A percentile compares a stretch with the other conserved stretches of the same genome.
These are phyloP conservation scores for Nomada goodeniana DNA, from an alignment of 2,888 invertebrate genomes.

Conservation along the genomic window DNA sequence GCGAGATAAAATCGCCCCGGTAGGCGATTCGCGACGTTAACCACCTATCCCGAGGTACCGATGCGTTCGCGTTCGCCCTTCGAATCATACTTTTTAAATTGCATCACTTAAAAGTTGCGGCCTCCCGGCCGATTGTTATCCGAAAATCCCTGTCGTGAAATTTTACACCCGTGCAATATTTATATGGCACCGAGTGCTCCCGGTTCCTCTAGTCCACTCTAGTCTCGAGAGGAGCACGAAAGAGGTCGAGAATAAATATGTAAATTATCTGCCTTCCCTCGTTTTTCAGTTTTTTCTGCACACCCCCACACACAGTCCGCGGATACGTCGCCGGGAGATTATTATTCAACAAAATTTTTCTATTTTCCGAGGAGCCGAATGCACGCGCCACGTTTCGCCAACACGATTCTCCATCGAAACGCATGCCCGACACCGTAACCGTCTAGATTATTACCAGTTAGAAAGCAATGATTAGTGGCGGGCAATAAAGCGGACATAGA, in stretches of 20 bases:
- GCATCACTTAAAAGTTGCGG: too few species aligned
- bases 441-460: constrained; percentile 5
- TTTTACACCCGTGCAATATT: too few species aligned
- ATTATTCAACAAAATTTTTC: background rate
- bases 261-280: background rate
- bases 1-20: constrained; percentile 2
- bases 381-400: background rate
- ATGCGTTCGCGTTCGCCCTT: background rate
- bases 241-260: background rate
- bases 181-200: too few species aligned
- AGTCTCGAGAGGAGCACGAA: too few species aligned
- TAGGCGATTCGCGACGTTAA: background rate
- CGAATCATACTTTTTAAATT: too few species aligned
- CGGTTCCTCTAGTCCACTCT: too few species aligned
- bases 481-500: constrained; percentile 28
- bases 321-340: constrained; percentile 15
- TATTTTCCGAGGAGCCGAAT: too few species aligned
- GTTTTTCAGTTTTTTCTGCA: too few species aligned
- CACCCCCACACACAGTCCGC: background rate
- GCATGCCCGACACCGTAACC: background rate
- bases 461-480: constrained; percentile 12
- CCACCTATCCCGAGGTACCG: background rate
- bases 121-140: too few species aligned
- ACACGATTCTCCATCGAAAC: constrained; percentile 1
- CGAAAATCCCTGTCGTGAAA: too few species aligned